Evolutionary conservation across 2,113 vertebrate species (phyloP).

Genomic region (Gallinago jamesoni): DNA sequence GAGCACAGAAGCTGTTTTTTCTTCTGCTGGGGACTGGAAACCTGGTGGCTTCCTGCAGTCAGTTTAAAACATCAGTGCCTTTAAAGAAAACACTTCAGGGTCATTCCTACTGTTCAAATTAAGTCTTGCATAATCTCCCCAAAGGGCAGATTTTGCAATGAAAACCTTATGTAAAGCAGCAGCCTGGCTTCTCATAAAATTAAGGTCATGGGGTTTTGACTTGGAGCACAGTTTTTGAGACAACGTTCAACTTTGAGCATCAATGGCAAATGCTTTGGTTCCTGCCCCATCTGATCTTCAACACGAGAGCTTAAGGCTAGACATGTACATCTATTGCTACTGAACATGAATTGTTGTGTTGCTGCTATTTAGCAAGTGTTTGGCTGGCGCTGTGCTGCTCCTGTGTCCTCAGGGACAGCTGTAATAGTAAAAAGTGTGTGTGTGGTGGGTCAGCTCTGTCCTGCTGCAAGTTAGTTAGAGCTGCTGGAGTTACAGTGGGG

Average conservation of each 20-base stretch:
- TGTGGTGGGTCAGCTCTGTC: fast-evolving
- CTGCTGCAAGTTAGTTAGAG: neutral
- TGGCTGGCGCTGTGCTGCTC: neutral
- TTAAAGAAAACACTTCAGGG: neutral
- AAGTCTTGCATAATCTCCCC: neutral
- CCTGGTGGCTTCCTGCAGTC: neutral
- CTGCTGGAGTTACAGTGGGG: neutral
- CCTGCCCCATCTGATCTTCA: neutral
- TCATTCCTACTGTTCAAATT: neutral
- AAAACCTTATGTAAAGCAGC: neutral
- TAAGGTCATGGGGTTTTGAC: neutral
- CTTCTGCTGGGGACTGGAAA: neutral
- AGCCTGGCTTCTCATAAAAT: neutral
- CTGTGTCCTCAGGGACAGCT: neutral
- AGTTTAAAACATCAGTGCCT: neutral
- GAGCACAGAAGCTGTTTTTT: neutral
- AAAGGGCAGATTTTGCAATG: neutral
- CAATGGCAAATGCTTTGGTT: neutral
- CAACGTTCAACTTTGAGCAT: neutral
- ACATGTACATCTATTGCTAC: neutral
- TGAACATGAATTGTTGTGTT: fast-evolving
- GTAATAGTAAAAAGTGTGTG: neutral
- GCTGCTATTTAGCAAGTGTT: neutral
- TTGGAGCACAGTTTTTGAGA: neutral
- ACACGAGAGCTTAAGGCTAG: neutral